Percentiles rank a stretch among this genome's conserved stretches.
These are phyloP conservation scores for Sesamia inferens DNA, from an alignment of 2,888 invertebrate genomes.

Conservation along the genomic window DNA sequence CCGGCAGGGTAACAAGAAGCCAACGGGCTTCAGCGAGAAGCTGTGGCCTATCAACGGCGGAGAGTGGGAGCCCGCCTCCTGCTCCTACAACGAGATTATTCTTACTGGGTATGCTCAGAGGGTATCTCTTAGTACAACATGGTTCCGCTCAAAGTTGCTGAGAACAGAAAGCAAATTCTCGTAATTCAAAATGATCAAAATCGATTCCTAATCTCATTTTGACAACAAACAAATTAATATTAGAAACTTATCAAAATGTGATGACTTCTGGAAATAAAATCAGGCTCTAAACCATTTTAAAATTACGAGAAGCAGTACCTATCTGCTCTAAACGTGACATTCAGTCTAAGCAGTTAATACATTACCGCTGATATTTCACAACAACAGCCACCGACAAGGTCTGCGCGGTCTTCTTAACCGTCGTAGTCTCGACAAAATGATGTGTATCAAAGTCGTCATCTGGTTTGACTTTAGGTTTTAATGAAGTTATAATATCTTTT, in stretches of 20 bases:
- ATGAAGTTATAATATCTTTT: constrained; percentile 5
- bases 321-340: too few species aligned
- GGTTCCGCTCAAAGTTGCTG: not conserved
- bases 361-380: too few species aligned
- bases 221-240: too few species aligned
- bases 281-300: too few species aligned
- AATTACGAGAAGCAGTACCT: too few species aligned
- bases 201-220: too few species aligned
- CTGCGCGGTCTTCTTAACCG: not conserved
- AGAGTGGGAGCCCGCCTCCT: constrained; percentile 98
- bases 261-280: too few species aligned
- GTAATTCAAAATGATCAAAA: too few species aligned
- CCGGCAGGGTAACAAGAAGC: constrained; percentile 93
- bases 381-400: too few species aligned
- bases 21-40: constrained; percentile 96
- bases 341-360: not conserved
- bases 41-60: constrained; percentile 99
- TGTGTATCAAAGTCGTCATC: not conserved
- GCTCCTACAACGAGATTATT: constrained; percentile 99
- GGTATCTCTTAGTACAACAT: too few species aligned
- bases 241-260: too few species aligned
- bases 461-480: not conserved
- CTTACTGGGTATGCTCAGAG: constrained; percentile 95
- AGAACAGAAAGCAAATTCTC: too few species aligned
- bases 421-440: not conserved